These are phyloP conservation scores for Matsumurasca onukii DNA, from an alignment of 1,140 invertebrate genomes.

Conservation along the genomic window DNA sequence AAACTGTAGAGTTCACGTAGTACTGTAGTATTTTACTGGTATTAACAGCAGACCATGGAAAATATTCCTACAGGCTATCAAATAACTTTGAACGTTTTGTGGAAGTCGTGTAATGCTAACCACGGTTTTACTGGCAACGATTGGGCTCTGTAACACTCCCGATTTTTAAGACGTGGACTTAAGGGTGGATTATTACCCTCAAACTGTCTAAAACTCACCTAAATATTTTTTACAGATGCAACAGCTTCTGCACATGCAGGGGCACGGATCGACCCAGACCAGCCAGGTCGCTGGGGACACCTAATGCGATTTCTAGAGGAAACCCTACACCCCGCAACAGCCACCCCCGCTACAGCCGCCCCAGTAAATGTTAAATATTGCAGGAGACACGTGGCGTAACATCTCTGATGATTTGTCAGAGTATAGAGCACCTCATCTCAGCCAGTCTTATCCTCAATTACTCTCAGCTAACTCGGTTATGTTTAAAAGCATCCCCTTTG, in stretches of 20 bases:
- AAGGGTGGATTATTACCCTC: too few species aligned
- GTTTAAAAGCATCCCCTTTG: background rate
- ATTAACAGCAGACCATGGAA: too few species aligned
- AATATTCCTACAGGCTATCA: too few species aligned
- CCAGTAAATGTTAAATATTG: slow-evolving; percentile 16
- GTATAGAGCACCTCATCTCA: background rate
- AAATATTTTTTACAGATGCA: too few species aligned
- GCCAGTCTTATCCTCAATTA: background rate
- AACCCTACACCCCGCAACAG: slow-evolving; percentile 4
- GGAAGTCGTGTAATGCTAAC: too few species aligned
- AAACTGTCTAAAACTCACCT: too few species aligned
- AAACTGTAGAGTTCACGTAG: too few species aligned
- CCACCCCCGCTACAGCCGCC: background rate
- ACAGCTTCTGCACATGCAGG: background rate
- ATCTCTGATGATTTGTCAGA: background rate
- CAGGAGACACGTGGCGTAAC: background rate
- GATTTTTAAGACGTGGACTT: too few species aligned
- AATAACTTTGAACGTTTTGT: too few species aligned
- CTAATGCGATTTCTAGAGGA: slow-evolving; percentile 17
- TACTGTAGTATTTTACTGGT: too few species aligned
- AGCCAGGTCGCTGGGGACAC: slow-evolving; percentile 3
- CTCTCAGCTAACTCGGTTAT: background rate
- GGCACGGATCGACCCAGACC: slow-evolving; percentile 4
- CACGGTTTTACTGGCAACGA: too few species aligned
- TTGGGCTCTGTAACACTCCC: too few species aligned